Base-by-base conservation (phyloP, 2,113 vertebrate genomes). In the Nestor notabilis region DNA sequence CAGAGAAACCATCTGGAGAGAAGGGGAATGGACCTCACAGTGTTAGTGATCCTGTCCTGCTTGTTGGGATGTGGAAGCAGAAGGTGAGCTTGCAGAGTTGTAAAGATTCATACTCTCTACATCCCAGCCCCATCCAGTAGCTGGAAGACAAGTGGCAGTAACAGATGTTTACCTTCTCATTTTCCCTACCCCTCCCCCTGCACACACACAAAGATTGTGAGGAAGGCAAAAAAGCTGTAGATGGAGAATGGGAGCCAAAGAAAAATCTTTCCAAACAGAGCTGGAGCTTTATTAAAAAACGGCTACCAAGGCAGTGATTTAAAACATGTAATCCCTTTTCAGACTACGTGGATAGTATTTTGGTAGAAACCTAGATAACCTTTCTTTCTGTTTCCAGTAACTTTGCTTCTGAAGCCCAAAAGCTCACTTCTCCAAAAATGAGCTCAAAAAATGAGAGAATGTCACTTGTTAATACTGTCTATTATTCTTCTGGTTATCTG, bases 241-340 rank as follows among this genome's bases (percentile, higher is more conserved):
- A 78, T 49, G 31, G 68, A 61, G 63, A 90, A 83, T 24, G 10
- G 21, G 11, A 92, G 69, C 64, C 74, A 79, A 61, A 86, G 83
- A 87, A 83, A 90, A 39, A 33, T 52, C 18, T 79, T 87, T 85
- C 74, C 86, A 84, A 84, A 4, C n/a, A 79, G 56, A 75, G 23
- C 39, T 84, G 64, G 77, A 74, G 43, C 28, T 75, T 60, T 94
- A 66, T 64, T 91, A 78, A 94, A 88, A 89, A 43, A 3, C 2
- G 2, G 19, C 72, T 95, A 89, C 43, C 46, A 78, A 84, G 43
- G 31, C 46, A 82, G 39, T 89, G 76, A 79, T 96, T 94, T 84
- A 95, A 92, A 95, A 81, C 37, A 44, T 47, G 50, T 47, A 92
- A 84, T 92, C 55, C 17, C 25, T 83, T 77, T 81, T 92, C 89